Evolutionary conservation across 2,113 vertebrate genomes (phyloP), one percentile per base, ranked within the genome.

Genomic region (Coryphaenoides rupestris): DNA sequence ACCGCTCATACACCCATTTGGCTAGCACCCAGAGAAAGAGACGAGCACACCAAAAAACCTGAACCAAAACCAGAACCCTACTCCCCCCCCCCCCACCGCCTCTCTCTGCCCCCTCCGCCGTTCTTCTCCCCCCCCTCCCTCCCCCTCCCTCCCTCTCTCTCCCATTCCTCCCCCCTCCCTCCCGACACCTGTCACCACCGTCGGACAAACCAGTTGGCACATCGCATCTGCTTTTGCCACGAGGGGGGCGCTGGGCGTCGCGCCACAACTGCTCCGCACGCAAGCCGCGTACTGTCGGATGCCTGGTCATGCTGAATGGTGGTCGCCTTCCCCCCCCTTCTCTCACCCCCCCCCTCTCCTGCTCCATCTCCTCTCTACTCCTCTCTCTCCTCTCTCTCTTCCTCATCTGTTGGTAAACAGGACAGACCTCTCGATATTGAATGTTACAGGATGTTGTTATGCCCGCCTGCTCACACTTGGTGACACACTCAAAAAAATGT

Each of bases 151-250:
- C n/a, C n/a, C n/a, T n/a, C n/a, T n/a, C 9, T 12, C 7, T 12
- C 33, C 2, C 47, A 50, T 50, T 50, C n/a, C 14, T n/a, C 47
- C 47, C 17, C 15, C 5, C 47, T 64, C 60, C 15, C 16, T 26
- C n/a, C n/a, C 21, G 24, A 21, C 14, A 19, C n/a, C n/a, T n/a
- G n/a, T n/a, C n/a, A 17, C 66, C 87, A 89, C 86, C 88, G 88
- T 88, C 65, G 78, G 78, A 80, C 85, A 76, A 77, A 84, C n/a
- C 85, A 85, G 77, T 80, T 82, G 88, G 62, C n/a, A 76, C 76
- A 72, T 74, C 79, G 68, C 83, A 85, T 89, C n/a, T 90, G 86
- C n/a, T 88, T 83, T 70, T 60, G 81, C n/a, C 67, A 16, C n/a
- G 47, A 58, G 49, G 16, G 47, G 5, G 47, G 15, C 47, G 16